Conservation (phyloP, 23 tunicate species). For the Halocynthia roretzi region DNA sequence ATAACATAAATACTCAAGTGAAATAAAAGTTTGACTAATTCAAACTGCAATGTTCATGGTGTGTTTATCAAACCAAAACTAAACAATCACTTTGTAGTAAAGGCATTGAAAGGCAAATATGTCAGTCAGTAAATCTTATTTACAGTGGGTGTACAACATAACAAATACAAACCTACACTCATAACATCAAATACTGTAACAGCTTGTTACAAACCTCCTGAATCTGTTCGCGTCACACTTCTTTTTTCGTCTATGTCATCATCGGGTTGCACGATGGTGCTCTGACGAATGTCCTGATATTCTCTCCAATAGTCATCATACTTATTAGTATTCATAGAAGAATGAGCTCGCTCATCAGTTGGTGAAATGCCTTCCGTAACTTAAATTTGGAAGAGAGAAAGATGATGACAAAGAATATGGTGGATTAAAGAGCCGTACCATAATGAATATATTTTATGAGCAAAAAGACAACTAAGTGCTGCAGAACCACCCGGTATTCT, state of each 20-base stretch:
- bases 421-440: neutral
- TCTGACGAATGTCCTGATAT: slow-evolving; percentile 69
- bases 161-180: no score
- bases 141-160: neutral
- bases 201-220: slow-evolving; percentile 48
- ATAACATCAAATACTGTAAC: neutral
- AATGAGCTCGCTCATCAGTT: slow-evolving; percentile 33
- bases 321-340: slow-evolving; percentile 30
- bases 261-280: slow-evolving; percentile 36
- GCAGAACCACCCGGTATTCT: no score
- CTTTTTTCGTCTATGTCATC: slow-evolving; percentile 46
- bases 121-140: neutral
- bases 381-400: neutral
- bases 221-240: slow-evolving; percentile 60
- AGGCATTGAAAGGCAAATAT: no score
- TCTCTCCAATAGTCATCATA: slow-evolving; percentile 80
- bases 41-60: no score
- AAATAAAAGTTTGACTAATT: no score
- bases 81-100: no score
- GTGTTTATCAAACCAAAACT: no score
- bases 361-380: neutral
- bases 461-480: neutral
- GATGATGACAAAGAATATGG: neutral
- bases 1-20: no score
- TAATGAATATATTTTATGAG: neutral